Base-by-base conservation (phyloP, 1,140 invertebrate genomes). In the Atta cephalotes region DNA sequence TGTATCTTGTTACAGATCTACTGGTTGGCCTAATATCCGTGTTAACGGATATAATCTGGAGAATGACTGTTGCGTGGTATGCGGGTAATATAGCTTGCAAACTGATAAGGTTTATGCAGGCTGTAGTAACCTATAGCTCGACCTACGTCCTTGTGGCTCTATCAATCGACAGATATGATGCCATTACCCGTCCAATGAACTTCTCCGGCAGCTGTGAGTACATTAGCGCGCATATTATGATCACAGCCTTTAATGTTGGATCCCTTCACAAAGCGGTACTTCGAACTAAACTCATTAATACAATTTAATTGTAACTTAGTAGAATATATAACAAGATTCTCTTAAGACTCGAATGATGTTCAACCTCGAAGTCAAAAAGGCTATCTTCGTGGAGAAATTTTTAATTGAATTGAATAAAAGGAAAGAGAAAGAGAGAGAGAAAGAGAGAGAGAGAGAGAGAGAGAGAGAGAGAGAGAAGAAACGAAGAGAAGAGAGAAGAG, bases 161-260 rank as follows among this genome's bases (percentile, higher is more conserved):
- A 31, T 99, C 98, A 91, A 98, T 99, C 89, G 98, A 99, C 95
- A 96, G 98, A 92, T 98, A 98, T 92, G 98, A 99, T 93, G 98
- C 98, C 88, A 99, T 99, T 92, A 98, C 98, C 9, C 97, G 98
- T 94, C 98, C 98, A 0, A 98, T 99, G 97, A 98, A 98, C 95
- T 99, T 99, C 95, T 98, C 97, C 31, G 97, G 98, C 93, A 98
- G 98, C 92, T 98, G 98, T 98, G 96, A 98, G 98, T 98, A 93
- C 78, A 70, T 66, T 45, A 58, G 39, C 28, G 28, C 53, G n/a
- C 31, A 39, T 39, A 56, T 51, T n/a, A 56, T 53, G 60, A 86
- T 63, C 66, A 71, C 14, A 31, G 53, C 14, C 65, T 53, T 72
- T 71, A 53, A 35, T 53, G 49, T 63, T 21, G 12, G 53, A 53